Conservation (phyloP, 92 coral and sea anemone species). For the Plumapathes pennacea region DNA sequence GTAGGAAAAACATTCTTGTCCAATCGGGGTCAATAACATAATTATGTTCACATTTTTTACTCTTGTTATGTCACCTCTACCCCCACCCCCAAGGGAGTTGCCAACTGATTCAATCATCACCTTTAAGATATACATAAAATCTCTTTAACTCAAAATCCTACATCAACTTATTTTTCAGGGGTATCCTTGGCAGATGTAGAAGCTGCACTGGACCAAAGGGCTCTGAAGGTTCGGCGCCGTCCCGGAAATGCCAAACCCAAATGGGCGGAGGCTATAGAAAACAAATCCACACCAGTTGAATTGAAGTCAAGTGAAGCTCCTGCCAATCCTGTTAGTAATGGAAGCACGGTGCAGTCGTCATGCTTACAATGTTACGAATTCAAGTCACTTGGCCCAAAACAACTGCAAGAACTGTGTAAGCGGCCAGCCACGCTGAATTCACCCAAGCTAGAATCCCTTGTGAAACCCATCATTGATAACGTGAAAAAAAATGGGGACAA, state of each 20-base stretch:
- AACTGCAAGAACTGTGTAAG: slow-evolving; percentile 32
- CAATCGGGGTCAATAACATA: neutral
- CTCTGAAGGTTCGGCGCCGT: slow-evolving; percentile 38
- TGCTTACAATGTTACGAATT: slow-evolving; percentile 13
- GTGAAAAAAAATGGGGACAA: slow-evolving; percentile 32
- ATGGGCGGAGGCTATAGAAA: neutral
- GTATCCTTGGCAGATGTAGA: slow-evolving; percentile 41
- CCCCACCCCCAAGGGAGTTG: too few species aligned
- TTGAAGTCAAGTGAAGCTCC: too few species aligned
- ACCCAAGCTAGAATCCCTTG: slow-evolving; percentile 34
- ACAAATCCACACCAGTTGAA: neutral
- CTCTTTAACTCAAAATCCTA: neutral
- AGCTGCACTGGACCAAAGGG: slow-evolving; percentile 31
- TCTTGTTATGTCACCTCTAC: too few species aligned
- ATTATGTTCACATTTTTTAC: neutral
- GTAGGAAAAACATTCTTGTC: neutral
- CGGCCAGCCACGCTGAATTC: slow-evolving; percentile 47
- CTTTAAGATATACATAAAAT: neutral
- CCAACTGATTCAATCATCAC: too few species aligned
- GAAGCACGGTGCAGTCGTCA: neutral
- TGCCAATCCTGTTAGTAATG: neutral
- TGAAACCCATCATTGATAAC: slow-evolving; percentile 26
- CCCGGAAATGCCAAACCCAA: slow-evolving; percentile 48
- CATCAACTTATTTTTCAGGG: slow-evolving; percentile 17
- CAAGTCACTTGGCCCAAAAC: slow-evolving; percentile 5